phyloP scores from a whole-genome alignment of 35 echinoderm and acorn worm species.

The Patiria miniata region DNA sequence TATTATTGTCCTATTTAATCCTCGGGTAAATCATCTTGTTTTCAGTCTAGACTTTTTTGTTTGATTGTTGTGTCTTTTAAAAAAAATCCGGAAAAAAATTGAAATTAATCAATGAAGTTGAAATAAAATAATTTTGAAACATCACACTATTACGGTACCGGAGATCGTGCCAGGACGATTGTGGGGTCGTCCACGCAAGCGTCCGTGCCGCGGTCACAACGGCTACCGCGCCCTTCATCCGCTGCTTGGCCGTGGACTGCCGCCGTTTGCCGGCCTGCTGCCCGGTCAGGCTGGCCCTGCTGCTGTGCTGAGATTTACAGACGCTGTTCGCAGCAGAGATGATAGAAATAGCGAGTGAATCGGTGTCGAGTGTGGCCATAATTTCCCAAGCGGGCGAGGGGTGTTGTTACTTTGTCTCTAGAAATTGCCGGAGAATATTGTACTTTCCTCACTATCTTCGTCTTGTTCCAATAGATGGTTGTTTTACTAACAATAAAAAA shows the following conservation, averaged over 20 bases:
- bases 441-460: too few relatives aligned
- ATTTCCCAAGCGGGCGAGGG: too few relatives aligned
- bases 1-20: too few relatives aligned
- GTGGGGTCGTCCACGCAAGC: conserved; percentile 35
- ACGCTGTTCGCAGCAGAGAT: background rate
- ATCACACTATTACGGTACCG: too few relatives aligned
- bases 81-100: background rate
- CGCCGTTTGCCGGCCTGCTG: background rate
- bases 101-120: background rate
- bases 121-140: background rate
- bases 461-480: too few relatives aligned
- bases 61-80: too few relatives aligned
- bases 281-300: too few relatives aligned
- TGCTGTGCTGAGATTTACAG: background rate
- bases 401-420: too few relatives aligned
- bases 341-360: conserved; percentile 7
- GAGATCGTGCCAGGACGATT: conserved; percentile 36
- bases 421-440: too few relatives aligned
- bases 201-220: background rate
- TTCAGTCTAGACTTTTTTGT: too few relatives aligned
- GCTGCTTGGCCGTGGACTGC: background rate
- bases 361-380: background rate
- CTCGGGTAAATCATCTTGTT: too few relatives aligned
- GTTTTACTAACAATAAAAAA: too few relatives aligned
- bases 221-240: conserved; percentile 8